Percentiles rank a stretch among this genome's conserved stretches.
Evolutionary conservation across 2,888 invertebrate species (phyloP).

Genomic region (Cheilosia vernalis): DNA sequence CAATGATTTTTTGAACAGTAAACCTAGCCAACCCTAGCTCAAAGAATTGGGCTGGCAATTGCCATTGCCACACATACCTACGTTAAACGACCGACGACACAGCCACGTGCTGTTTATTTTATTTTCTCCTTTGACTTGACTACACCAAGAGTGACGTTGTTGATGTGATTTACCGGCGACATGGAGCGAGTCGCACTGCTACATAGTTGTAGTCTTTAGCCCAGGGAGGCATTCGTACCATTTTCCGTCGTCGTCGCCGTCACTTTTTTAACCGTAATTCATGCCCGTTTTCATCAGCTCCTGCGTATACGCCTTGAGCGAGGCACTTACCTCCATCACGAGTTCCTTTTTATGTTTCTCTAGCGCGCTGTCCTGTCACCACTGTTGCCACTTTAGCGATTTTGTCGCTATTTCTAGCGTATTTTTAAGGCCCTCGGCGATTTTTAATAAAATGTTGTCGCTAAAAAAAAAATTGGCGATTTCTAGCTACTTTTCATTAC

Average conservation of each 20-base stretch:
- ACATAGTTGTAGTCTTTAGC: conserved; percentile 35
- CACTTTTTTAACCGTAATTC: conserved; percentile 44
- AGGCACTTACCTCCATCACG: conserved; percentile 40
- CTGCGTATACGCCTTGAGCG: conserved; percentile 11
- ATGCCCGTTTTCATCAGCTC: conserved; percentile 37
- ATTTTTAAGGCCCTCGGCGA: too few species aligned
- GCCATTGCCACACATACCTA: neutral
- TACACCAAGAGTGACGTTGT: conserved; percentile 35
- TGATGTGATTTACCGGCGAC: conserved; percentile 54
- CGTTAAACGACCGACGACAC: conserved; percentile 21
- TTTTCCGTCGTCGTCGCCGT: conserved; percentile 28
- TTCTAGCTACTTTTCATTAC: too few species aligned
- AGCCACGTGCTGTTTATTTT: conserved; percentile 26
- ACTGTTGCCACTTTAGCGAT: too few species aligned
- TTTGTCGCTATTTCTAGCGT: too few species aligned
- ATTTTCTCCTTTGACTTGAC: conserved; percentile 1
- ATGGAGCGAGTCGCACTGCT: conserved; percentile 36
- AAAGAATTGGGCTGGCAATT: neutral
- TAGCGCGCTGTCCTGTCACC: too few species aligned
- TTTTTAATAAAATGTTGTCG: too few species aligned
- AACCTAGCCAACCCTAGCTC: neutral
- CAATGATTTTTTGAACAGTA: conserved; percentile 39
- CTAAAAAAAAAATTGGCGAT: too few species aligned
- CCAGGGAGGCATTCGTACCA: conserved; percentile 5
- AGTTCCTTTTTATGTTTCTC: conserved; percentile 17